A percentile compares a stretch with the other conserved stretches of the same genome.
phyloP scores from a whole-genome alignment of 37 sponge, comb jelly and placozoan species.

The Eunapius fragilis region DNA sequence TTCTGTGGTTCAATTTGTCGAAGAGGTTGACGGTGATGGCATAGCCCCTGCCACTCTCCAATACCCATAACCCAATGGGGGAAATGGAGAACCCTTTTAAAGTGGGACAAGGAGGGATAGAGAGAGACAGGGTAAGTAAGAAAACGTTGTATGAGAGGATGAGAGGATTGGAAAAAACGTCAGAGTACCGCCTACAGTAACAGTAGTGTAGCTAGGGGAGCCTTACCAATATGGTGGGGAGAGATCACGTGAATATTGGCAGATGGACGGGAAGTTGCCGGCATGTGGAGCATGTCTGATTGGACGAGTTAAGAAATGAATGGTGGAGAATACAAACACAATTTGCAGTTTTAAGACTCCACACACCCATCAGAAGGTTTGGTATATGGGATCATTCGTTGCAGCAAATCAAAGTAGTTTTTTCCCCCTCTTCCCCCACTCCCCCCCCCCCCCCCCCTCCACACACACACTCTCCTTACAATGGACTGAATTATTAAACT shows the following conservation, averaged over 20 bases:
- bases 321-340: too few species aligned
- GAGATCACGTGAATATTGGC: slow-evolving; percentile 75
- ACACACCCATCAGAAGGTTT: too few species aligned
- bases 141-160: too few species aligned
- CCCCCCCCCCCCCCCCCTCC: too few species aligned
- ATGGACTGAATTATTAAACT: too few species aligned
- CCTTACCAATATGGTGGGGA: slow-evolving; percentile 78
- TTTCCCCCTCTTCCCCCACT: too few species aligned
- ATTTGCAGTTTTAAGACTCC: too few species aligned
- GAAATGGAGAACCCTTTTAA: slow-evolving; percentile 52
- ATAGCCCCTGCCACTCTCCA: slow-evolving; percentile 74
- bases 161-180: too few species aligned
- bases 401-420: too few species aligned
- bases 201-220: not conserved
- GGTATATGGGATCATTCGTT: too few species aligned
- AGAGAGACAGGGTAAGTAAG: not conserved
- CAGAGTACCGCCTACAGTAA: too few species aligned
- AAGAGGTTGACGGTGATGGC: slow-evolving; percentile 75
- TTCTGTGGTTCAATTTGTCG: slow-evolving; percentile 67
- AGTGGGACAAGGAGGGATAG: not conserved
- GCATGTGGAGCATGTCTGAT: slow-evolving; percentile 62
- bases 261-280: slow-evolving; percentile 52
- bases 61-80: slow-evolving; percentile 75
- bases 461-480: too few species aligned
- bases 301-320: not conserved